Evolutionary conservation across 2,797 vertebrate genomes (phyloP), one percentile per base, ranked within the genome.

Genomic region (Melopsittacus undulatus): DNA sequence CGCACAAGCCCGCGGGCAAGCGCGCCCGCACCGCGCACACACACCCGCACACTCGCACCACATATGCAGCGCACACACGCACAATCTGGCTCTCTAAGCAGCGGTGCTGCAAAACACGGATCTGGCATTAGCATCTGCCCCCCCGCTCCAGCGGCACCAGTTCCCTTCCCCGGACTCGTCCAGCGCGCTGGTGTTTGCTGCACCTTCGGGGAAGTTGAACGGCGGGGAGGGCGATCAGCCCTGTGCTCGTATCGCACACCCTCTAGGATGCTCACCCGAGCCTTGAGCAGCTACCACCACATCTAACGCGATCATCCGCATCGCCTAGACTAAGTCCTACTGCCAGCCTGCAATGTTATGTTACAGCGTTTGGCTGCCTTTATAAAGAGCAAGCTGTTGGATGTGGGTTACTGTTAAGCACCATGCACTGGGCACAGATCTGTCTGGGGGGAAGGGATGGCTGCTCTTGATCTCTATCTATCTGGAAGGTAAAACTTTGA

Each of bases 401-500:
- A 11, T 40, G 21, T 24, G 69, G 38, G 46, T 34, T 75, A 10
- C 5, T 52, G 79, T 62, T 56, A 63, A 88, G 73, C 79, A 62
- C 62, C 36, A 0, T 20, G 67, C 56, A 3, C 36, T 10, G 56
- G 67, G 56, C 34, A 43, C 40, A 16, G 23, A 21, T 67, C 17
- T 23, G 23, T 73, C 38, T 54, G 69, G 21, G 57, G 72, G 72
- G 42, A 27, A 84, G 29, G 61, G 46, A 20, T 54, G 45, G 22
- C 52, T 83, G 69, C 27, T 89, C 61, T 51, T 43, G n/a, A 2
- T 56, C 22, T 63, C 70, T 73, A 0, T 62, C 74, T 74, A 0
- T 30, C 48, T 46, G 32, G 70, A 88, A 92, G 67, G 85, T 67
- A 88, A 90, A 92, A 94, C 80, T 93, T 96, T 3, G 52, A 29